These are phyloP conservation scores for Elysia chlorotica DNA, from an alignment of 1,140 invertebrate genomes.

Conservation along the genomic window DNA sequence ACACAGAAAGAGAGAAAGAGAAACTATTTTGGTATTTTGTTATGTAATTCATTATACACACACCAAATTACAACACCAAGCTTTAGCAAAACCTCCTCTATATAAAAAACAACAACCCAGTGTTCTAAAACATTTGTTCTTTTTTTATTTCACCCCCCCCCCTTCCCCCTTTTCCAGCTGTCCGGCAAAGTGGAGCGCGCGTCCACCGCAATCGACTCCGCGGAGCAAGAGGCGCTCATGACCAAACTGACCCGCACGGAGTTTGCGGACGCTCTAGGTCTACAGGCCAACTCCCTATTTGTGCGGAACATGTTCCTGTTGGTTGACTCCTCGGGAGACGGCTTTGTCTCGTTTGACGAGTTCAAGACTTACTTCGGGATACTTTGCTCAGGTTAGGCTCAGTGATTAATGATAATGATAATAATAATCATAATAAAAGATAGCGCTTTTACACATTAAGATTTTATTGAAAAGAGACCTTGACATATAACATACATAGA, in stretches of 20 bases:
- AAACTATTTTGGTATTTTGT: not conserved
- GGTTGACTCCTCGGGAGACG: conserved; percentile 94
- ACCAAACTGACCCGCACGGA: conserved; percentile 68
- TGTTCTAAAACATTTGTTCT: not conserved
- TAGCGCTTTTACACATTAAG: too few species aligned
- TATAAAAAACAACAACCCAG: too few species aligned
- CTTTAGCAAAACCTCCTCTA: too few species aligned
- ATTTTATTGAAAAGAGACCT: too few species aligned
- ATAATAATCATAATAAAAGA: too few species aligned
- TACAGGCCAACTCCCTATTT: conserved; percentile 96
- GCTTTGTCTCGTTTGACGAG: conserved; percentile 96
- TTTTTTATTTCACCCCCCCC: too few species aligned
- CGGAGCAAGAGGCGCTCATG: conserved; percentile 34
- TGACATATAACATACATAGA: too few species aligned
- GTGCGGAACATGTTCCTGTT: conserved; percentile 99
- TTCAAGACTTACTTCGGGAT: conserved; percentile 94
- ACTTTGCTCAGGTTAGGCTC: conserved; percentile 64
- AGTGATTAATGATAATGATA: too few species aligned
- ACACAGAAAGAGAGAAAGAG: not conserved
- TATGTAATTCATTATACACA: too few species aligned
- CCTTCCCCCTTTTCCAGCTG: not conserved
- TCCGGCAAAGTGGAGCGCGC: not conserved
- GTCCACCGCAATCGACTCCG: conserved; percentile 21
- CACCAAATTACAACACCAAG: too few species aligned
- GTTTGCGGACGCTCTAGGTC: conserved; percentile 97